Base-by-base conservation (phyloP, 2,888 invertebrate genomes). In the Fragum fragum region DNA sequence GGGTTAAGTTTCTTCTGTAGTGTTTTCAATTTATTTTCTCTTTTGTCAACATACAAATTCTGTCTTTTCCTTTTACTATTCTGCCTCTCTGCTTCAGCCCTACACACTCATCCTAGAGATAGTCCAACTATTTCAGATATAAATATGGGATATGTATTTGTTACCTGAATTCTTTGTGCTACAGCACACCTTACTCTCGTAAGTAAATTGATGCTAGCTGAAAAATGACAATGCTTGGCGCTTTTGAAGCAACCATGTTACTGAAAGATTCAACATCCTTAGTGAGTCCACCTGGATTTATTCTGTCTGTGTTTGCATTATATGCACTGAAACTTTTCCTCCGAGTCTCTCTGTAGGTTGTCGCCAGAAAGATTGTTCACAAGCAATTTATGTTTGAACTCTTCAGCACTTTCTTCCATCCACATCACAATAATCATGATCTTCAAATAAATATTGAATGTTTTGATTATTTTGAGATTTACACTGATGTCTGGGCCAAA, bases 221-320 rank as follows among this genome's bases (percentile, higher is more conserved):
- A 83, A 66, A 53, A 76, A 68, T 83, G 79, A 16, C 69, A 71
- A 14, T 76, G 57, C 39, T 83, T n/a, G 79, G 79, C 1, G 83
- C 83, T 70, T 83, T 82, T 5, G 78, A 14, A 9, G 79, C 72
- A 36, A 82, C n/a, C 76, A 76, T 82, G 47, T 76, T 83, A 52
- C 79, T 83, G 39, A 83, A 79, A 1, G 79, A 83, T 71, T 83
- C 73, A 29, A 81, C 74, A 55, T 79, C 79, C 28, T 82, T 82
- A n/a, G 82, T 82, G 26, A 75, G 73, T 32, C 68, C 75, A 29
- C 75, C 79, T 23, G 82, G 82, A 5, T 79, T 76, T 47, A 83
- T 79, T 71, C 79, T 82, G 21, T 61, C 73, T n/a, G 73, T 42
- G 69, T 79, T 83, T 18, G 28, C 28, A 16, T 23, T 55, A 57